These are phyloP conservation scores for Palythoa grandiflora DNA, from an alignment of 92 coral and sea anemone species.

Conservation along the genomic window DNA sequence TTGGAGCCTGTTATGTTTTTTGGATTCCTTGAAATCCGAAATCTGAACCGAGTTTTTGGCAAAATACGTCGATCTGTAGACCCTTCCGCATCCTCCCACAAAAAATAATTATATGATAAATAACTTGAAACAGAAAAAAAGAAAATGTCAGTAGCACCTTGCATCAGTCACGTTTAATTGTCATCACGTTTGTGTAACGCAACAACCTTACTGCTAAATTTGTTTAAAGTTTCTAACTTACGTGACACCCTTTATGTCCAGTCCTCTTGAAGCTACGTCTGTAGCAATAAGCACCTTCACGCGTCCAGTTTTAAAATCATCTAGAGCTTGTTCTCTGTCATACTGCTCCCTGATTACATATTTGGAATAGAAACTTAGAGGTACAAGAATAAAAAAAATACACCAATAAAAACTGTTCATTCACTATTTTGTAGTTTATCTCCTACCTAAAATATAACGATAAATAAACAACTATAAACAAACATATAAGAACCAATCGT, in stretches of 20 bases:
- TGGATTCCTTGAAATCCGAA: no score
- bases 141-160: background rate
- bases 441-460: background rate
- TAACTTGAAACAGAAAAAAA: background rate
- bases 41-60: no score
- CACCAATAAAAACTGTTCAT: no score
- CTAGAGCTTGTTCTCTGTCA: constrained; percentile 96
- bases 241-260: constrained; percentile 97
- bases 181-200: background rate
- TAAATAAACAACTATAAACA: background rate
- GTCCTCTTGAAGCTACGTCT: constrained; percentile 97
- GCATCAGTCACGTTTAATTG: background rate
- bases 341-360: constrained; percentile 80
- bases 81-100: no score
- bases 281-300: constrained; percentile 94
- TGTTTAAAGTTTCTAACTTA: constrained; percentile 47
- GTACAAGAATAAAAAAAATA: background rate
- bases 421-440: no score
- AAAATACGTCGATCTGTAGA: no score
- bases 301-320: constrained; percentile 90
- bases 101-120: no score
- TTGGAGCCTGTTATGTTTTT: no score
- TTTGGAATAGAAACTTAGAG: background rate
- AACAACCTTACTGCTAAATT: background rate
- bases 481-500: background rate